Evolutionary conservation across 2,797 vertebrate species (phyloP).

Genomic region (Neosilurus mollespiculum): DNA sequence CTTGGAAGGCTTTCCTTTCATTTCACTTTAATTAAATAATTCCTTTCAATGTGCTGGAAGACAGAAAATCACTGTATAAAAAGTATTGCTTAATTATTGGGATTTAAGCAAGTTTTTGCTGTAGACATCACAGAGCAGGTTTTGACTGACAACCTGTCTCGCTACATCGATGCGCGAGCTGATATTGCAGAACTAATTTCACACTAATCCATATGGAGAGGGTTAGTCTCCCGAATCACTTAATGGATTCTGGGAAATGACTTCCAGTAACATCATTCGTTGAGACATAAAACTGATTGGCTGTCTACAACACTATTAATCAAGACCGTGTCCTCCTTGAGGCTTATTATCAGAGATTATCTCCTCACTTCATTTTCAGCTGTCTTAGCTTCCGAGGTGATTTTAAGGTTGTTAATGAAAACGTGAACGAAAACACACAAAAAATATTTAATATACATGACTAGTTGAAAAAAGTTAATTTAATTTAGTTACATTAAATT

Average conservation of each 20-base stretch:
- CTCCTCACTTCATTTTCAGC: neutral
- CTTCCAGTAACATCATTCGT: constrained; percentile 23
- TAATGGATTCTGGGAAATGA: constrained; percentile 31
- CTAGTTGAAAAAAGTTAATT: neutral
- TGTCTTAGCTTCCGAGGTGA: neutral
- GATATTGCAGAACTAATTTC: neutral
- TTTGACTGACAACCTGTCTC: neutral
- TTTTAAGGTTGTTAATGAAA: constrained; percentile 14
- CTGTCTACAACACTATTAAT: constrained; percentile 28
- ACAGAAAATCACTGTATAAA: neutral
- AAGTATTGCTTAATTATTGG: neutral
- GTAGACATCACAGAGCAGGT: neutral
- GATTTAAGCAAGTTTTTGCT: neutral
- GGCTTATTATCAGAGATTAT: constrained; percentile 27
- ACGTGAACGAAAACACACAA: neutral
- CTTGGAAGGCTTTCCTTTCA: too few relatives aligned
- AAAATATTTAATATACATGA: neutral
- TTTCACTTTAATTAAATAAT: neutral
- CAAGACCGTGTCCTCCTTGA: neutral
- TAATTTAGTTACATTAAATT: neutral
- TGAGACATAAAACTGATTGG: constrained; percentile 15
- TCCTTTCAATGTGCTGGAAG: neutral
- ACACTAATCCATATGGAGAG: constrained; percentile 4
- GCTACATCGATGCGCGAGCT: neutral
- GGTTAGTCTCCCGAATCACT: constrained; percentile 6